These are phyloP conservation scores for Bursaphelenchus mucronatus DNA, from an alignment of 1,140 invertebrate genomes.

Conservation along the genomic window DNA sequence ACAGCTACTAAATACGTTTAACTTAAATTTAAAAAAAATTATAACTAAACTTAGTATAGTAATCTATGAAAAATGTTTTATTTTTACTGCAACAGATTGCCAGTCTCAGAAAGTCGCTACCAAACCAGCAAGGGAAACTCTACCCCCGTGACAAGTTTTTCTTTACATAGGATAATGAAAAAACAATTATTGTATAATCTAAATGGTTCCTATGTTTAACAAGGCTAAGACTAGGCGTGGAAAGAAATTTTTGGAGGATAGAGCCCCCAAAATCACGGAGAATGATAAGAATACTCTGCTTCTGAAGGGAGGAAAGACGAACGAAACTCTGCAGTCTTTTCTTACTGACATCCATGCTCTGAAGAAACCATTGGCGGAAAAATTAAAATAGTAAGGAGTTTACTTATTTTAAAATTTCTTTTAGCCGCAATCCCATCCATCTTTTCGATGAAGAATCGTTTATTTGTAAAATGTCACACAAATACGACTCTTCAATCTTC, in stretches of 20 bases:
- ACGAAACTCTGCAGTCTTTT: slow-evolving; percentile 70
- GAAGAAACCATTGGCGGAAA: slow-evolving; percentile 62
- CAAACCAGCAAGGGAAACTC: too few relatives aligned
- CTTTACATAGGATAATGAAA: too few relatives aligned
- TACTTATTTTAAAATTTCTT: slow-evolving; percentile 25
- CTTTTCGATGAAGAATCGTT: slow-evolving; percentile 78
- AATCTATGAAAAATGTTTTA: too few relatives aligned
- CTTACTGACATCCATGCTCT: slow-evolving; percentile 76
- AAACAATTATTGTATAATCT: not conserved
- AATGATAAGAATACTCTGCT: slow-evolving; percentile 79
- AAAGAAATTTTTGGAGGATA: slow-evolving; percentile 75
- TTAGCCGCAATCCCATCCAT: slow-evolving; percentile 73
- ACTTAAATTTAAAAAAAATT: too few relatives aligned
- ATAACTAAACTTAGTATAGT: too few relatives aligned
- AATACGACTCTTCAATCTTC: slow-evolving; percentile 82
- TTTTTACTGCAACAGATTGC: too few relatives aligned
- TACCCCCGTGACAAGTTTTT: too few relatives aligned
- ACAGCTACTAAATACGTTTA: too few relatives aligned
- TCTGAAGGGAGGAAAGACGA: slow-evolving; percentile 78
- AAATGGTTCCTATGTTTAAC: slow-evolving; percentile 14
- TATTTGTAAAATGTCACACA: slow-evolving; percentile 78
- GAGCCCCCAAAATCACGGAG: slow-evolving; percentile 82
- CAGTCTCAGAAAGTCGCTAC: too few relatives aligned
- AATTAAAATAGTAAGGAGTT: slow-evolving; percentile 46
- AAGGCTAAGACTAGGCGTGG: slow-evolving; percentile 80